phyloP scores from a whole-genome alignment of 2,797 vertebrate genomes.

The Xerus rutilus region DNA sequence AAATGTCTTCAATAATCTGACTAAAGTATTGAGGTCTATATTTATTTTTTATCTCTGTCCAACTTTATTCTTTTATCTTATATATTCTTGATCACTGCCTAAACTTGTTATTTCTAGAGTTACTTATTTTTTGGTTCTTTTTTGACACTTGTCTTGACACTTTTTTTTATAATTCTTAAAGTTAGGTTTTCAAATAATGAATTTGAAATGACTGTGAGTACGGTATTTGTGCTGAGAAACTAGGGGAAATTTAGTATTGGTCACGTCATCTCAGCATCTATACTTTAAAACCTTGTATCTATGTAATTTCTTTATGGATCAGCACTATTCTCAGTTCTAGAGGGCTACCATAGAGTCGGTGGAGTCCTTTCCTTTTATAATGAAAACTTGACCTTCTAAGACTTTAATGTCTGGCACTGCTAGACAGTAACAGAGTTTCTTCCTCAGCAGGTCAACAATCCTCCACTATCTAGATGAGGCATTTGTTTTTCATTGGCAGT shows the following conservation, averaged over 20 bases:
- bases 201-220: not conserved
- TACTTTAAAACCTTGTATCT: not conserved
- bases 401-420: not conserved
- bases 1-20: not conserved
- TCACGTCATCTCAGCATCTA: not conserved
- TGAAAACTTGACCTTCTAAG: not conserved
- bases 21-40: not conserved
- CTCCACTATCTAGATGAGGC: not conserved
- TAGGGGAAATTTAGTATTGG: not conserved
- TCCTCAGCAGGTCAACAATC: not conserved
- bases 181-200: not conserved
- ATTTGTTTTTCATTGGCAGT: not conserved
- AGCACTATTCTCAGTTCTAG: rapidly evolving
- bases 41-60: not conserved
- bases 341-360: not conserved
- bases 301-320: not conserved
- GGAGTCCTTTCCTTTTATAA: not conserved
- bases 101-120: not conserved
- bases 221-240: not conserved
- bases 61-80: not conserved
- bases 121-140: not conserved
- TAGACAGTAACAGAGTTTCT: not conserved
- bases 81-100: not conserved
- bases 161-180: slow-evolving; percentile 1
- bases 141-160: not conserved